These are phyloP conservation scores for Exaiptasia diaphana DNA, from an alignment of 64 coral and sea anemone species.

Conservation along the genomic window DNA sequence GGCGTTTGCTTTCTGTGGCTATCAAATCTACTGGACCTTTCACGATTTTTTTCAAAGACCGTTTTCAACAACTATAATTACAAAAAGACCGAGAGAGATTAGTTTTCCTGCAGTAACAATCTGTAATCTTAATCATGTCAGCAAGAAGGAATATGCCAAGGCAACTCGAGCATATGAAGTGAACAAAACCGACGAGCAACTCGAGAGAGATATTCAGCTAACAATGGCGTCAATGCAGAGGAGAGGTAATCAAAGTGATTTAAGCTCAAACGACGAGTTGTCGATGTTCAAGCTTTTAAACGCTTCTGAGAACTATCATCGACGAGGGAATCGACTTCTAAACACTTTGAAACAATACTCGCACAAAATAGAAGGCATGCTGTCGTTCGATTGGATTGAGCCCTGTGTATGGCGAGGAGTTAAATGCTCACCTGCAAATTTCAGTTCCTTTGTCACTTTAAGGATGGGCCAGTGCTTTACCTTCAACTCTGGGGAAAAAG, in stretches of 20 bases:
- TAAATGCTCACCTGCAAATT: neutral
- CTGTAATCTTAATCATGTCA: neutral
- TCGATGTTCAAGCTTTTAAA: neutral
- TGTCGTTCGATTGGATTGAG: neutral
- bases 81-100: neutral
- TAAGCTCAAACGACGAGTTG: neutral
- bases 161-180: neutral
- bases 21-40: neutral
- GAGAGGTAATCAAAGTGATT: neutral
- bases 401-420: neutral
- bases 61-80: neutral
- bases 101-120: constrained; percentile 1
- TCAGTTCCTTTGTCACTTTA: neutral
- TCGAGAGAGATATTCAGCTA: neutral
- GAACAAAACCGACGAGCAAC: neutral
- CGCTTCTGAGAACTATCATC: no score
- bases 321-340: neutral
- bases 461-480: neutral
- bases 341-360: neutral
- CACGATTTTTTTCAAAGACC: neutral
- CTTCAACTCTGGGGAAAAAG: neutral
- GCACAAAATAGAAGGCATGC: neutral
- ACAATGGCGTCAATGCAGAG: neutral
- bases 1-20: neutral
- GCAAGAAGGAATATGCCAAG: neutral